phyloP scores from a whole-genome alignment of 2,113 vertebrate species.

The Ciconia maguari region DNA sequence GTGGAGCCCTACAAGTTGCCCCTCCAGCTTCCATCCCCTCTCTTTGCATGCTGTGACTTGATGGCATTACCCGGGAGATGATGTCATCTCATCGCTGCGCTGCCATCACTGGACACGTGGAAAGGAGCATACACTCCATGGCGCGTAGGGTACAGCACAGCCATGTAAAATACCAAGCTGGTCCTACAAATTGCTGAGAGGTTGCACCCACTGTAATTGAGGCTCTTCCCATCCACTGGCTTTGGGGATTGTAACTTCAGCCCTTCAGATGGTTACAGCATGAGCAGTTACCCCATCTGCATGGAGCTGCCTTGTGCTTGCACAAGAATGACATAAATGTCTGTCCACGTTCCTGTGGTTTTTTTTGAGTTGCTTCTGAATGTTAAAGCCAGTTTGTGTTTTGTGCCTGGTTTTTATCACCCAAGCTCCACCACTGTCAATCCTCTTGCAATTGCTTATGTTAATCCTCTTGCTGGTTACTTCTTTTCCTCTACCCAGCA shows the following conservation, averaged over 20 bases:
- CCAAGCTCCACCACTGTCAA: not conserved
- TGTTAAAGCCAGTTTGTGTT: not conserved
- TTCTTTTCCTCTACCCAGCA: not conserved
- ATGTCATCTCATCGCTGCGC: not conserved
- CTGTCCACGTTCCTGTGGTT: not conserved
- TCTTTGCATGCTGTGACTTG: not conserved
- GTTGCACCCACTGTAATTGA: not conserved
- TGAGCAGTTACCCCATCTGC: not conserved
- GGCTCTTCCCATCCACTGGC: not conserved
- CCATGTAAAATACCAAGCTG: not conserved
- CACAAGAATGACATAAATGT: not conserved
- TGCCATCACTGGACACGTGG: accelerated
- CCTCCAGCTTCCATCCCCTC: not conserved
- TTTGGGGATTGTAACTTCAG: not conserved
- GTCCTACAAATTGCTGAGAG: not conserved
- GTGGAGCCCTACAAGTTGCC: not conserved
- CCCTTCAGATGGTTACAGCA: not conserved
- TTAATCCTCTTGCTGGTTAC: not conserved
- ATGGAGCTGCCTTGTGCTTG: not conserved
- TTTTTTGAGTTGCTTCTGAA: not conserved
- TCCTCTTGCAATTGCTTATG: not conserved
- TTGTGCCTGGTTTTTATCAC: not conserved
- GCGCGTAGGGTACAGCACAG: not conserved
- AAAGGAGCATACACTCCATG: not conserved
- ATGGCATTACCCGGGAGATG: not conserved